Base-by-base conservation (phyloP, 2,113 vertebrate genomes). In the Ailurus styani region DNA sequence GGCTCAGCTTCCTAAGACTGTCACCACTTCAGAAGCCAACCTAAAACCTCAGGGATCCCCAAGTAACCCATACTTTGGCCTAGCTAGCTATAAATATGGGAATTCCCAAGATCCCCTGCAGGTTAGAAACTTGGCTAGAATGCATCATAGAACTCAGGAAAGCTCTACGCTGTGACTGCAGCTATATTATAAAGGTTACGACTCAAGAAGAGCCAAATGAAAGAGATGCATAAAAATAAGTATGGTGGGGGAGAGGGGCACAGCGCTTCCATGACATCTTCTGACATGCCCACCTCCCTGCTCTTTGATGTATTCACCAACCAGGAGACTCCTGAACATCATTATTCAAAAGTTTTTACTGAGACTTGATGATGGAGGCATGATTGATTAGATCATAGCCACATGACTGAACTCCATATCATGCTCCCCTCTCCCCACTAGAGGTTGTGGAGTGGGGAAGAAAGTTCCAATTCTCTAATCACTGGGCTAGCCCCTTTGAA, bases 101-200 rank as follows among this genome's bases (percentile, higher is more conserved):
- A 6, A 1, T 8, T 82, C 42, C 27, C 1, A 45, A 11, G 5
- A 52, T 0, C 1, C 10, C 20, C 10, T 50, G 12, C 23, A 54
- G 34, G 5, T 47, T 66, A 89, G 13, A 68, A 50, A 78, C 27
- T 47, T 57, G 50, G 7, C 12, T 42, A 88, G 21, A 82, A 88
- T 66, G 29, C 21, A 4, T 50, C 13, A 47, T 1, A 86, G 15
- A 62, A 84, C 18, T 90, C 20, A 50, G 25, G 52, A 90, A 95
- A 91, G 20, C 3, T 34, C 42, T 50, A 20, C 25, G 15, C 34
- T 62, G 23, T 31, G 12, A 78, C 0, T 75, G 2, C 3, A 77
- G 21, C 60, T 68, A 52, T 40, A 50, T 52, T 60, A n/a, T 81
- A 55, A 62, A 40, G 25, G 23, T 47, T 77, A 47, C 6, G 47